Conservation (phyloP, 2,113 vertebrate genomes). For the Probosciger aterrimus region DNA sequence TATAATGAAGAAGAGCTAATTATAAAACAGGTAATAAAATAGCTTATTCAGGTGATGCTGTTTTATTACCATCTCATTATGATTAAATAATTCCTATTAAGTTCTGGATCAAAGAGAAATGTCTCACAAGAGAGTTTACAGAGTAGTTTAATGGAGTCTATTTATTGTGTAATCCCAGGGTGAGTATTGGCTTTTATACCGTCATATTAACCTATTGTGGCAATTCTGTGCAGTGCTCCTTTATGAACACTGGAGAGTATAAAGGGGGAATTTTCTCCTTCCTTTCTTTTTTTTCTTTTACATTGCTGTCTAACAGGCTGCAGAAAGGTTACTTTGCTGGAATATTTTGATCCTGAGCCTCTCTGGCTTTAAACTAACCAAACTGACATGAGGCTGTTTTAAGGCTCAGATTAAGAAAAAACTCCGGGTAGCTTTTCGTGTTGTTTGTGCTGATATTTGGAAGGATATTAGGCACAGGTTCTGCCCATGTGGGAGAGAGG, state of each 20-base stretch:
- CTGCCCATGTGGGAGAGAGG: not conserved
- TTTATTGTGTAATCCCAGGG: conserved; percentile 68
- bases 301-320: not conserved
- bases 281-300: not conserved
- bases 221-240: not conserved
- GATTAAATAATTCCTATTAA: conserved; percentile 77
- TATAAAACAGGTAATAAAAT: conserved; percentile 71
- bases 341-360: not conserved
- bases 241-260: not conserved
- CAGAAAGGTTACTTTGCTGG: not conserved
- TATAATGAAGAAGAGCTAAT: conserved; percentile 63
- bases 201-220: conserved; percentile 55
- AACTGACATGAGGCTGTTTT: not conserved
- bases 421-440: not conserved
- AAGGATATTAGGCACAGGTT: not conserved
- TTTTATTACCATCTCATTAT: conserved; percentile 75
- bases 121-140: conserved; percentile 71
- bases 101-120: conserved; percentile 70
- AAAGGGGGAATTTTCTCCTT: not conserved
- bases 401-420: conserved; percentile 6
- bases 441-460: not conserved
- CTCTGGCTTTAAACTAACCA: not conserved
- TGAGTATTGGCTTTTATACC: conserved; percentile 59
- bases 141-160: conserved; percentile 71
- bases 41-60: conserved; percentile 75